Base-by-base conservation (phyloP, 2,888 invertebrate genomes). In the Acheta domesticus region DNA sequence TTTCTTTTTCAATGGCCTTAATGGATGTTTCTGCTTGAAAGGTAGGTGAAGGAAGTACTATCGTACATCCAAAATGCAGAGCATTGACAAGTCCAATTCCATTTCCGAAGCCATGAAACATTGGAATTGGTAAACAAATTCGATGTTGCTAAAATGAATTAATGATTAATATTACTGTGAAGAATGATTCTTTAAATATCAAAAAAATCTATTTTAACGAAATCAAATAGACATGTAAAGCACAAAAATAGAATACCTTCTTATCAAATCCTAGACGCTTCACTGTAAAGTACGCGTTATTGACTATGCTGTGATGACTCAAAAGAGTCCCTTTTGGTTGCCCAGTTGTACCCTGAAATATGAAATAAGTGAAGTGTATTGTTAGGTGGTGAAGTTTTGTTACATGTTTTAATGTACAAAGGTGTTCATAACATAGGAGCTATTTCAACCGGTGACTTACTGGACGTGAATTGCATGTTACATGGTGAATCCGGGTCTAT, bases 401-500 rank as follows among this genome's bases (percentile, higher is more conserved):
- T 36, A 36, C 36, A 36, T 8, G 36, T 36, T 36, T 36, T 76
- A 76, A 36, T 73, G 20, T 20, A 48, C 21, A 77, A 62, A 49
- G 20, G 19, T 19, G 74, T 50, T 76, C 76, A 48, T 50, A 20
- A 23, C 2, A 20, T 16, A 76, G 19, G n/a, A 76, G 48, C 11
- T 74, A 19, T 75, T 19, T 12, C n/a, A 21, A n/a, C 48, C 74
- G 78, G 49, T 23, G 79, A 84, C 85, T 85, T 85, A 89, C 90
- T n/a, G 1, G 96, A 96, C 1, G 96, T 95, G 85, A 95, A 96
- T 85, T 95, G 92, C 83, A 97, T 92, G 85, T 93, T 94, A 83
- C 91, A 91, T 0, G 92, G 89, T 75, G 90, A 90, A 85, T 93
- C 92, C 62, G 93, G 91, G 77, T 91, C 89, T 16, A 95, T 88